A percentile compares a stretch with the other conserved stretches of the same genome.
Evolutionary conservation across 2,797 vertebrate genomes (phyloP).

Genomic region (Cynopterus sphinx): DNA sequence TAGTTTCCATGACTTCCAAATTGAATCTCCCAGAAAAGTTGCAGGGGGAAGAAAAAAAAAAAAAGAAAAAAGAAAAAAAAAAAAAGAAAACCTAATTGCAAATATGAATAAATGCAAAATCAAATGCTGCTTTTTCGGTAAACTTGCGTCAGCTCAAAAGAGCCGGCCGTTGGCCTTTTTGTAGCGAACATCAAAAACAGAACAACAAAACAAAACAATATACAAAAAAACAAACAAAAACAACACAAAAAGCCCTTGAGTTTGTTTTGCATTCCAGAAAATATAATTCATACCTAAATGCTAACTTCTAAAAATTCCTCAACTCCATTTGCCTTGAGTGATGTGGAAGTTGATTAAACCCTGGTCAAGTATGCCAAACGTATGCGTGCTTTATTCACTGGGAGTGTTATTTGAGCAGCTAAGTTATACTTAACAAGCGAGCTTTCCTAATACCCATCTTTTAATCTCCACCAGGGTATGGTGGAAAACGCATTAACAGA

Average conservation of each 20-base stretch:
- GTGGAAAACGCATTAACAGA: slow-evolving; percentile 54
- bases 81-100: slow-evolving; percentile 82
- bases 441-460: slow-evolving; percentile 65
- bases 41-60: slow-evolving; percentile 74
- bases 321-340: slow-evolving; percentile 63
- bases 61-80: slow-evolving; percentile 82
- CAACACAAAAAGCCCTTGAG: neutral
- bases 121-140: slow-evolving; percentile 43
- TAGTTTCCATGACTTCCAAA: slow-evolving; percentile 99
- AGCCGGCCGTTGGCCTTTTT: slow-evolving; percentile 53
- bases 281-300: slow-evolving; percentile 61
- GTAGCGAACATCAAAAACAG: neutral
- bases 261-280: slow-evolving; percentile 58
- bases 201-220: neutral
- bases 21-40: slow-evolving; percentile 91
- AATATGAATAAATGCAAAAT: slow-evolving; percentile 85
- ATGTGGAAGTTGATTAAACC: slow-evolving; percentile 37
- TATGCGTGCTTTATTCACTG: slow-evolving; percentile 53
- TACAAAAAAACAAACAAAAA: neutral
- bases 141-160: slow-evolving; percentile 23
- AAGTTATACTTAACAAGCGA: slow-evolving; percentile 75
- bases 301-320: slow-evolving; percentile 71
- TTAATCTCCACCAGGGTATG: slow-evolving; percentile 59
- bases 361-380: slow-evolving; percentile 49
- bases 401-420: slow-evolving; percentile 64